phyloP scores from a whole-genome alignment of 2,113 vertebrate genomes.

The Semicossyphus pulcher region DNA sequence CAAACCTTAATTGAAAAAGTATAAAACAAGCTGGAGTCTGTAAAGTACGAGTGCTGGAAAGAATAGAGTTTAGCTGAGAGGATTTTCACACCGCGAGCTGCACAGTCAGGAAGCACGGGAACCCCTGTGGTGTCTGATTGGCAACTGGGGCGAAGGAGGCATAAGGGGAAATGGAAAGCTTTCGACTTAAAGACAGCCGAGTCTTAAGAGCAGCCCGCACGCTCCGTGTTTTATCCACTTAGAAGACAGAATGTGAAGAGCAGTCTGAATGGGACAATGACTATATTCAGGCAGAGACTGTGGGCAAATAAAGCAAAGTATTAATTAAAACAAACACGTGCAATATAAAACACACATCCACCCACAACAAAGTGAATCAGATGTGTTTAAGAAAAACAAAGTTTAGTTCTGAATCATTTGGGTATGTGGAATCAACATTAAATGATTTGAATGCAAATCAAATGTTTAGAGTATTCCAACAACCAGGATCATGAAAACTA shows the following conservation, averaged over 20 bases:
- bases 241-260: neutral
- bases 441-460: too few relatives aligned
- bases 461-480: neutral
- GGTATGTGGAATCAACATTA: too few relatives aligned
- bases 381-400: too few relatives aligned
- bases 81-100: neutral
- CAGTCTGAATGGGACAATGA: neutral
- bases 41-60: neutral
- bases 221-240: neutral
- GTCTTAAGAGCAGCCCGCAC: conserved; percentile 1
- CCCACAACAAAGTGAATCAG: too few relatives aligned
- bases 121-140: conserved; percentile 25
- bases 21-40: neutral
- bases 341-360: too few relatives aligned
- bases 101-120: conserved; percentile 25
- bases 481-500: neutral
- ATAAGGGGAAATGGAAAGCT: neutral
- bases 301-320: neutral
- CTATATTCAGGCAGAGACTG: neutral
- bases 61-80: neutral
- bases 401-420: too few relatives aligned
- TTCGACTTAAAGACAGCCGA: neutral
- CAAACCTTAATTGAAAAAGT: neutral
- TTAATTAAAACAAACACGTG: neutral
- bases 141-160: conserved; percentile 9